phyloP scores from a whole-genome alignment of 2,797 vertebrate genomes.

The Enteromius argenteus region DNA sequence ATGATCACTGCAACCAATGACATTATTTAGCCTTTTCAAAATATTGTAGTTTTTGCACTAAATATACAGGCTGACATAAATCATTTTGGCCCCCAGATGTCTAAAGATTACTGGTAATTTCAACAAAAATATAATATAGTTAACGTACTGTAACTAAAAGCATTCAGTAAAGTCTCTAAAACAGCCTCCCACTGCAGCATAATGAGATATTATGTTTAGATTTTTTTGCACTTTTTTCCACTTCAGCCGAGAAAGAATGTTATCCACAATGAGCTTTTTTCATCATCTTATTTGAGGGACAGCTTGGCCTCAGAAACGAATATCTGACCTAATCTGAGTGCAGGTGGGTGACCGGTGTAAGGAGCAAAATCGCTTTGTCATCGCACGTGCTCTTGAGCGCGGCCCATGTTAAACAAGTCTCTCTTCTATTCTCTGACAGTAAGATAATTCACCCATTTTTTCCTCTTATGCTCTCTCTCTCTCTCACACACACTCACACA shows the following conservation, averaged over 20 bases:
- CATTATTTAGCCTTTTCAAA: background rate
- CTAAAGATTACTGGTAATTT: background rate
- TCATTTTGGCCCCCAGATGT: background rate
- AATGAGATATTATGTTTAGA: background rate
- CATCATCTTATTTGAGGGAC: constrained; percentile 72
- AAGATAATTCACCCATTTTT: constrained; percentile 57
- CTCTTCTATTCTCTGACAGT: constrained; percentile 69
- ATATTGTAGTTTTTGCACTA: background rate
- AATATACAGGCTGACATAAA: background rate
- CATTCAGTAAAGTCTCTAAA: constrained; percentile 4
- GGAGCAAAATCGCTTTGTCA: constrained; percentile 79
- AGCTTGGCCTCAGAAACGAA: constrained; percentile 78
- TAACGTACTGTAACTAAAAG: background rate
- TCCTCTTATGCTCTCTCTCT: background rate
- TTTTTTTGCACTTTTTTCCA: background rate
- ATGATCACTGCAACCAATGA: background rate
- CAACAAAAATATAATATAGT: background rate
- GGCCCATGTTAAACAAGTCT: constrained; percentile 78
- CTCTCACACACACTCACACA: background rate
- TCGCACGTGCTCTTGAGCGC: constrained; percentile 70
- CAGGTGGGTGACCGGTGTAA: constrained; percentile 75
- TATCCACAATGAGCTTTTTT: constrained; percentile 65
- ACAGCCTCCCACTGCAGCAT: constrained; percentile 1
- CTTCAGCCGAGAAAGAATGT: constrained; percentile 67
- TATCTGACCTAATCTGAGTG: constrained; percentile 79